Evolutionary conservation across 2,888 invertebrate species (phyloP), one percentile per base, ranked within the genome.

Genomic region (Sepioteuthis lessoniana): DNA sequence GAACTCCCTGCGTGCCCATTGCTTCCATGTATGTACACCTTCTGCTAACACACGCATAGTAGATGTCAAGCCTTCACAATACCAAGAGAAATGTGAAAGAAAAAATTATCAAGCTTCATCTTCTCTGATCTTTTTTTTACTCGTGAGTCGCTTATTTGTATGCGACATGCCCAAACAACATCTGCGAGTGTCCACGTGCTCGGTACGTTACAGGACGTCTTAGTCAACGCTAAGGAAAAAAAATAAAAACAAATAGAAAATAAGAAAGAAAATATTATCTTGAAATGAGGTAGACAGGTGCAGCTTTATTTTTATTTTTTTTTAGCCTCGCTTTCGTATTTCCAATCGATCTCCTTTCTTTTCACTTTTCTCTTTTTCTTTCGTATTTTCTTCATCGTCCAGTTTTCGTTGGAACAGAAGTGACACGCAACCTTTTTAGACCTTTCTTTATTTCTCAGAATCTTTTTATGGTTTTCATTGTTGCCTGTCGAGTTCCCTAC

Each of bases 61-160:
- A 76, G n/a, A 76, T n/a, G 76, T 76, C 76, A 76, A n/a, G n/a
- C n/a, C n/a, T n/a, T 76, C n/a, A 76, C 76, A 76, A 76, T 76
- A 76, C 76, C 13, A 76, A 76, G n/a, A 76, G n/a, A 76, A 76
- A 76, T 76, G 76, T 16, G 35, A 35, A n/a, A 35, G 0, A n/a
- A 35, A 76, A n/a, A 31, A 76, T 13, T 60, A 76, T 76, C n/a
- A 35, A 76, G 35, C 76, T 76, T 35, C 1, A 1, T n/a, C 13
- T 76, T 10, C n/a, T 16, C 16, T 76, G n/a, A 16, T 55, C 55
- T n/a, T 76, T 35, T 76, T 28, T 76, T 76, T 42, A 5, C 7
- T 42, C 7, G n/a, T 16, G n/a, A n/a, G 76, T 76, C 76, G n/a
- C 13, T 76, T 76, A 35, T 76, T 76, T 76, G 31, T 76, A 35